These are phyloP conservation scores for Seriola quinqueradiata DNA, from an alignment of 2,113 vertebrate genomes.

Conservation along the genomic window DNA sequence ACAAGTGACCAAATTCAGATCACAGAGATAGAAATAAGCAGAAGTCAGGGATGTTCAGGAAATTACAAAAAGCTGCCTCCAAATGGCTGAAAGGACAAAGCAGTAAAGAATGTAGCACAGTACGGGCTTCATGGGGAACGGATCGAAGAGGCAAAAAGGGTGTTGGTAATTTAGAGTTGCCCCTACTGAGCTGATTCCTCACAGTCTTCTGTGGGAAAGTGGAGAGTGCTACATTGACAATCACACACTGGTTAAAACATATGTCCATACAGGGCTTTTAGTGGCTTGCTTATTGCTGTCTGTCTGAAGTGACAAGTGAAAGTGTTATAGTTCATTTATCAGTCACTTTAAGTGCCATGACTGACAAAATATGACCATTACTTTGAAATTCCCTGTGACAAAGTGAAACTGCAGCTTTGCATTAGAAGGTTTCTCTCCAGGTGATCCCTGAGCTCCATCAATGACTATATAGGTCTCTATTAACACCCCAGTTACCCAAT, in stretches of 20 bases:
- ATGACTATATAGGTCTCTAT: not conserved
- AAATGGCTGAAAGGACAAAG: slow-evolving; percentile 13
- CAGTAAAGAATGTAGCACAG: not conserved
- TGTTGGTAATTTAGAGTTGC: slow-evolving; percentile 15
- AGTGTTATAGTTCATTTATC: not conserved
- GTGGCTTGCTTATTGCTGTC: slow-evolving; percentile 7
- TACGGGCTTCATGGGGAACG: not conserved
- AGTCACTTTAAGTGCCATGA: slow-evolving; percentile 6
- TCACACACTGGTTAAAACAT: slow-evolving; percentile 24
- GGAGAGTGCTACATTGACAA: slow-evolving; percentile 15
- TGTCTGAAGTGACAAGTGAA: slow-evolving; percentile 9
- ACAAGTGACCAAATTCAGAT: not conserved
- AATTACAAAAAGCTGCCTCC: not conserved
- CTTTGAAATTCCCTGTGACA: slow-evolving; percentile 8
- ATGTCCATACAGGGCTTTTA: slow-evolving; percentile 12
- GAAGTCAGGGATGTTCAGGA: not conserved
- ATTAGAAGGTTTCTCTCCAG: not conserved
- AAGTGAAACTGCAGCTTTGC: slow-evolving; percentile 3
- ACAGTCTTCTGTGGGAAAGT: slow-evolving; percentile 10
- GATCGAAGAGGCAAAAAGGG: slow-evolving; percentile 16
- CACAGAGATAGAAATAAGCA: not conserved
- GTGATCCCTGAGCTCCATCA: slow-evolving; percentile 10
- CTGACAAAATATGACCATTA: slow-evolving; percentile 26
- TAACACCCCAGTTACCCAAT: not conserved
- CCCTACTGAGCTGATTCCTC: not conserved